Percentiles rank a stretch among this genome's conserved stretches.
Conservation (phyloP, 92 coral and sea anemone species). For the Scolanthus callimorphus region DNA sequence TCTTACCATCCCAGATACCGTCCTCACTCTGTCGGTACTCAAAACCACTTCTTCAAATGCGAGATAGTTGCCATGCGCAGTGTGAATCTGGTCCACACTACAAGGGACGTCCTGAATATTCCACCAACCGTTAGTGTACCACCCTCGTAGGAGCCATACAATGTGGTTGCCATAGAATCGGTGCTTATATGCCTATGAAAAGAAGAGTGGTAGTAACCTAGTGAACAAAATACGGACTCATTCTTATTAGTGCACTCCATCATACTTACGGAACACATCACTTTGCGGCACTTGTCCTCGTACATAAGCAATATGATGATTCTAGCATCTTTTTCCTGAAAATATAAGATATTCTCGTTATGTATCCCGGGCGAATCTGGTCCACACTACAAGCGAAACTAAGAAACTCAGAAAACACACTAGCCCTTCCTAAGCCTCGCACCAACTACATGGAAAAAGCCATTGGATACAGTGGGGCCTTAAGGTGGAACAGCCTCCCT, state of each 20-base stretch:
- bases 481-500: too few relatives aligned
- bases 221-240: not conserved
- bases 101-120: conserved; percentile 23
- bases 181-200: conserved; percentile 45
- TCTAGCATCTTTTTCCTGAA: conserved; percentile 59
- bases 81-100: conserved; percentile 29
- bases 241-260: not conserved
- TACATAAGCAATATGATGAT: conserved; percentile 51
- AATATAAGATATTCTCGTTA: too few relatives aligned
- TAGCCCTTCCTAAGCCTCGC: too few relatives aligned
- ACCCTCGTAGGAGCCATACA: conserved; percentile 65
- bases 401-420: too few relatives aligned
- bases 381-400: too few relatives aligned
- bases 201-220: not conserved
- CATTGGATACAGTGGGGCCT: too few relatives aligned
- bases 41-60: conserved; percentile 23
- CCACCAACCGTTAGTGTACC: conserved; percentile 72
- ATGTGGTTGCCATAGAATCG: conserved; percentile 45
- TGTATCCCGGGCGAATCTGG: too few relatives aligned
- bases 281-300: conserved; percentile 51
- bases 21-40: conserved; percentile 14
- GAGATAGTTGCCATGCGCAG: conserved; percentile 42
- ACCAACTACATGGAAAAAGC: too few relatives aligned
- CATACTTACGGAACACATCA: conserved; percentile 63
- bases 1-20: conserved; percentile 52